These are phyloP conservation scores for Pardosa pseudoannulata DNA, from an alignment of 2,888 invertebrate genomes.

Conservation along the genomic window DNA sequence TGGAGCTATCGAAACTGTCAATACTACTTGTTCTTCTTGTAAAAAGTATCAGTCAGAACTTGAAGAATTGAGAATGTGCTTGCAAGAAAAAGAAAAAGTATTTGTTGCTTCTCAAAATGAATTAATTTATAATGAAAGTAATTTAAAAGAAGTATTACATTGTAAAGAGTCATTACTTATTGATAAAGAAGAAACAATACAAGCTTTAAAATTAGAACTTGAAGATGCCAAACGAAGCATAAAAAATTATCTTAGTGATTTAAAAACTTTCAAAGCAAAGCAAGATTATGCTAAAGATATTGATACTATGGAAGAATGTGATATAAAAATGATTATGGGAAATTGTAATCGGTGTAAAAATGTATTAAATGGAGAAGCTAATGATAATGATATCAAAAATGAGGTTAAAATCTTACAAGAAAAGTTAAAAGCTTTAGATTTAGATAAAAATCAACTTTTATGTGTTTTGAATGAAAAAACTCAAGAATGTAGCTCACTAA, in stretches of 20 bases:
- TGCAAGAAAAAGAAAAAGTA: neutral
- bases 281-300: slow-evolving; percentile 10
- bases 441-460: slow-evolving; percentile 78
- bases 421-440: slow-evolving; percentile 73
- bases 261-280: slow-evolving; percentile 21
- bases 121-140: slow-evolving; percentile 53
- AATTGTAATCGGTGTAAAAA: slow-evolving; percentile 11
- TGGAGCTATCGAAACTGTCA: neutral
- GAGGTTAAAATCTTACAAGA: slow-evolving; percentile 28
- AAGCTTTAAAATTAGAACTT: slow-evolving; percentile 39
- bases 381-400: neutral
- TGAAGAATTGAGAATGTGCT: neutral
- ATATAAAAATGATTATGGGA: neutral
- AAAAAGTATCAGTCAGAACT: neutral
- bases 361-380: neutral
- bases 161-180: slow-evolving; percentile 13
- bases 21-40: neutral
- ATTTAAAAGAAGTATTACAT: slow-evolving; percentile 25
- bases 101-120: neutral
- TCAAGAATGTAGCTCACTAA: slow-evolving; percentile 77
- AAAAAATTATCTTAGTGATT: neutral
- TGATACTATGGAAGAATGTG: neutral
- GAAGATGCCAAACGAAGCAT: slow-evolving; percentile 6
- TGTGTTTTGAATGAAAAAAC: slow-evolving; percentile 78
- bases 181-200: slow-evolving; percentile 28